A percentile compares a stretch with the other conserved stretches of the same genome.
Conservation (phyloP, 2,113 vertebrate genomes). For the Tetrax tetrax region DNA sequence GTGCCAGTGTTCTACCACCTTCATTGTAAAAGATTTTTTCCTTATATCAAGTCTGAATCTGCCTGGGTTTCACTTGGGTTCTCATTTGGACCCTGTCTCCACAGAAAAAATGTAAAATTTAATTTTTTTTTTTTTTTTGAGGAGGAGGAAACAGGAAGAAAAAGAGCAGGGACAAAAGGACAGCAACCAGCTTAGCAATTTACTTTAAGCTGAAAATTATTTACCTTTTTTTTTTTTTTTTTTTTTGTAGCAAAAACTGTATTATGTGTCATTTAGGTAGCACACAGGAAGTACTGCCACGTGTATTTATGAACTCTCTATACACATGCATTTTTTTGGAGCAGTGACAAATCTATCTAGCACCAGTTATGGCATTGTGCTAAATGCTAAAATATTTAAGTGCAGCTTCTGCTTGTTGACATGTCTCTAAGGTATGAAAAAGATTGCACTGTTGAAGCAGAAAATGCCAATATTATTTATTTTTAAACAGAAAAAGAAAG, state of each 20-base stretch:
- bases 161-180: neutral
- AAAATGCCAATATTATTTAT: neutral
- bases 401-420: conserved; percentile 1
- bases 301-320: neutral
- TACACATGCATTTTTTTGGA: neutral
- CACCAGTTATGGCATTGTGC: neutral
- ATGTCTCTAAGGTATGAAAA: neutral
- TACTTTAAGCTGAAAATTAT: neutral
- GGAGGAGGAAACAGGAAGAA: neutral
- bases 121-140: neutral
- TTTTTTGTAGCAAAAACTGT: neutral
- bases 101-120: neutral
- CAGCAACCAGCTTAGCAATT: neutral
- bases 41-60: too few species aligned
- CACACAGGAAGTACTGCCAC: neutral
- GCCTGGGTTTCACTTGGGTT: neutral
- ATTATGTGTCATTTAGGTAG: neutral
- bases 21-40: too few species aligned
- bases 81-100: neutral
- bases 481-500: neutral
- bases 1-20: too few species aligned
- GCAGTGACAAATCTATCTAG: neutral
- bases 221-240: neutral
- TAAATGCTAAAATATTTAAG: conserved; percentile 30
- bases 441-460: neutral